phyloP scores from a whole-genome alignment of 2,797 vertebrate genomes.

The Channa striata region DNA sequence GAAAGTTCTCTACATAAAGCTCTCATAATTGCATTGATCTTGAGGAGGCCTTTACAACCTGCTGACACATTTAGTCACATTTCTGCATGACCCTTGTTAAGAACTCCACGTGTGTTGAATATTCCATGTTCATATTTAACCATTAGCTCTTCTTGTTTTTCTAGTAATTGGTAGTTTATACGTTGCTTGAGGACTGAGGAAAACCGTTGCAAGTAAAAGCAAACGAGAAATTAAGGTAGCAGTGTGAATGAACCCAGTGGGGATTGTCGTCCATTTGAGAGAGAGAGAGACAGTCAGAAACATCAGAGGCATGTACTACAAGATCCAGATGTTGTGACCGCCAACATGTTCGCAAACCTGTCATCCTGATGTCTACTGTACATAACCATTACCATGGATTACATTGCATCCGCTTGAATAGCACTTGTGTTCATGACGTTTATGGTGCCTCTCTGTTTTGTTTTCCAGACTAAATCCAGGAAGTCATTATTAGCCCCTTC shows the following conservation, averaged over 20 bases:
- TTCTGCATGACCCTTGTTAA: slow-evolving; percentile 61
- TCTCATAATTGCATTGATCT: slow-evolving; percentile 76
- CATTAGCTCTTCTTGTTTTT: slow-evolving; percentile 51
- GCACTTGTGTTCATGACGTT: slow-evolving; percentile 17
- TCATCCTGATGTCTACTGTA: slow-evolving; percentile 20
- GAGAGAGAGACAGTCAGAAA: slow-evolving; percentile 44
- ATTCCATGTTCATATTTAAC: slow-evolving; percentile 64
- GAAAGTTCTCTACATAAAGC: slow-evolving; percentile 61
- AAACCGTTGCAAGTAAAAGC: slow-evolving; percentile 19
- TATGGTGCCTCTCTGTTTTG: slow-evolving; percentile 30
- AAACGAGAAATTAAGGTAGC: slow-evolving; percentile 21
- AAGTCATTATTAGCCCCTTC: slow-evolving; percentile 60
- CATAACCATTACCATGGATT: slow-evolving; percentile 27
- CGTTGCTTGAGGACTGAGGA: slow-evolving; percentile 43
- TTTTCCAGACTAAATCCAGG: slow-evolving; percentile 59
- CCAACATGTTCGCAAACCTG: slow-evolving; percentile 13
- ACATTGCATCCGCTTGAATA: slow-evolving; percentile 14
- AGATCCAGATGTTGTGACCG: slow-evolving; percentile 70
- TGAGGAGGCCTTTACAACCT: slow-evolving; percentile 62
- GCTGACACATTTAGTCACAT: slow-evolving; percentile 72
- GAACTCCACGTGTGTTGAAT: slow-evolving; percentile 61
- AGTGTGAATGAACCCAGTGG: background rate
- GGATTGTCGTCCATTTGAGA: slow-evolving; percentile 42
- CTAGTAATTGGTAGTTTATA: slow-evolving; percentile 74
- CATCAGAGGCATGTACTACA: slow-evolving; percentile 51